Base-by-base conservation (phyloP, 64 coral and sea anemone species). In the Dendrophyllia cribrosa region DNA sequence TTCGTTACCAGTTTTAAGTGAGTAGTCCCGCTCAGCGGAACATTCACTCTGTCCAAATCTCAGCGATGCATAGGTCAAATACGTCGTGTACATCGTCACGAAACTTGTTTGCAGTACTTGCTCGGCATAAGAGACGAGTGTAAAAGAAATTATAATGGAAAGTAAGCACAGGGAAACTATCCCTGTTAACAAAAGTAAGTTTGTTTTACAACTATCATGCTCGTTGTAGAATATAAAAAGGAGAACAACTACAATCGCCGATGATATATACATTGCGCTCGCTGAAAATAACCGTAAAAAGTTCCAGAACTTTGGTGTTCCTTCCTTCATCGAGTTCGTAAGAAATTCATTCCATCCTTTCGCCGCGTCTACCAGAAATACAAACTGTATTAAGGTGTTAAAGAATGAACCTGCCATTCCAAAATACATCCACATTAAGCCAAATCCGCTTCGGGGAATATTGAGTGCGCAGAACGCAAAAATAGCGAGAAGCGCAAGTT, bases 301-400 rank as follows among this genome's bases (percentile, higher is more conserved):
- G 13, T 83, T 82, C 59, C 78, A 56, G 43, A 82, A 52, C 9
- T 52, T 61, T 4, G 87, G 59, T 1, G 61, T 58, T 0, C 0
- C 7, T 5, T 21, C 58, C 14, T 75, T 44, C 74, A 46, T 77
- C 11, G 89, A 89, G 47, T 85, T 17, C 46, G 43, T 55, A 9
- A 89, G 47, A 58, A 94, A 82, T 48, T 89, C 86, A 53, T 94
- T 76, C 76, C 77, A 94, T 10, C 66, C 68, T 13, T 88, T 76
- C 10, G 91, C 63, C 48, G 90, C 79, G 55, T 97, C 95, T 16
- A 97, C 55, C 5, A 91, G 19, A n/a, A 97, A 94, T 7, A 83
- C 88, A 76, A 97, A 63, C 58, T 94, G 95, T 70, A 94, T 60
- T 10, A 94, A 48, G 2, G 89, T 70, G 56, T 75, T 91, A 45